Base-by-base conservation (phyloP, 2,113 vertebrate genomes). In the Mormoops blainvillei region DNA sequence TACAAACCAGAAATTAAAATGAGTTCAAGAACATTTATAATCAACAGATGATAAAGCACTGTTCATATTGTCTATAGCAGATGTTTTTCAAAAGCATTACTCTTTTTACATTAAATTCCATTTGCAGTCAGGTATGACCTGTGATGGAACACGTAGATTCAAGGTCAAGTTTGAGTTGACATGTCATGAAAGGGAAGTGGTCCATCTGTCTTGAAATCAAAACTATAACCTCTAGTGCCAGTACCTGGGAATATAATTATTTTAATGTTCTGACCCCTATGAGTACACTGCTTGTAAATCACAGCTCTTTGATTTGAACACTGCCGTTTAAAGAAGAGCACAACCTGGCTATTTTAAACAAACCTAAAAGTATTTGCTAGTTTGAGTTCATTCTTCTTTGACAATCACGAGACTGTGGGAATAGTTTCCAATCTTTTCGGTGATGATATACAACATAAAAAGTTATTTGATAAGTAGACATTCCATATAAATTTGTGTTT, bases 311-410 rank as follows among this genome's bases (percentile, higher is more conserved):
- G 22, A 28, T 33, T 7, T 74, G 20, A 85, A 91, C 22, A n/a
- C 36, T 13, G 52, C 2, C 74, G 43, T 87, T 90, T 68, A 58
- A 89, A 83, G 56, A 3, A 41, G 3, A 12, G 19, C 2, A 85
- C 74, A 87, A 91, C 5, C n/a, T 95, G 26, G 13, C 13, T 45
- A 92, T 52, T 73, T 93, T 87, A 70, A 78, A 91, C 87, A 95
- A 45, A 90, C 13, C 31, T 61, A 63, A 96, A 94, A 83, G 83
- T 43, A 84, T 33, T 15, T 84, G 9, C 41, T 89, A 89, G 52
- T 52, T 33, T 61, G n/a, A 89, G 28, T 50, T 82, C 22, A 38
- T 63, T 91, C 73, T 73, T 93, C 58, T 86, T 7, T 86, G 38
- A 74, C 19, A 84, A 80, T 80, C 63, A 43, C 12, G 31, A 91